phyloP scores from a whole-genome alignment of 1,140 invertebrate species.

The Campodea augens region DNA sequence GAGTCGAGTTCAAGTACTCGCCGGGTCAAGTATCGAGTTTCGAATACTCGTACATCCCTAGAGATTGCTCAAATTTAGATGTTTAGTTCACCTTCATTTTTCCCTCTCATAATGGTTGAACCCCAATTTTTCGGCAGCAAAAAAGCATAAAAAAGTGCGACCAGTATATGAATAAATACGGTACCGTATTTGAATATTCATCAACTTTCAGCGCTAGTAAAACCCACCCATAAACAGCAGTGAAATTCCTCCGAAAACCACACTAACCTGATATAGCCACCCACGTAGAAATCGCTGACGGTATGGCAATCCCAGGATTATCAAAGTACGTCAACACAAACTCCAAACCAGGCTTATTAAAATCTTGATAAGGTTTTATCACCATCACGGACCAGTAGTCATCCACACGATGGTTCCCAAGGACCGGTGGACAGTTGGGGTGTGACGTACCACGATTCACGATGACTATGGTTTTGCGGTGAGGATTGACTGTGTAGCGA shows the following conservation, averaged over 20 bases:
- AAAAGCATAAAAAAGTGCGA: too few species aligned
- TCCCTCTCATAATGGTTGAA: too few species aligned
- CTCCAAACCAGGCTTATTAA: constrained; percentile 46
- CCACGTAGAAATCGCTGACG: constrained; percentile 40
- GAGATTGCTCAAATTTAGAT: too few species aligned
- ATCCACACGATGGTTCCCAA: constrained; percentile 38
- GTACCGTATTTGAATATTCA: too few species aligned
- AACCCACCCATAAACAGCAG: too few species aligned
- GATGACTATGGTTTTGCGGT: constrained; percentile 34
- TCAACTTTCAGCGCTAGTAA: too few species aligned
- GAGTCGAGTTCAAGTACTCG: too few species aligned
- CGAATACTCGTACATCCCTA: too few species aligned
- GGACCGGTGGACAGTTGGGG: constrained; percentile 32
- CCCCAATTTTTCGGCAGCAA: too few species aligned
- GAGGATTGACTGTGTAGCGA: constrained; percentile 38
- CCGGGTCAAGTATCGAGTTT: too few species aligned
- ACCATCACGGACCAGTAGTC: constrained; percentile 77
- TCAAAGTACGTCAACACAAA: constrained; percentile 74
- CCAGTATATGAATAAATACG: too few species aligned
- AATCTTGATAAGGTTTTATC: constrained; percentile 42
- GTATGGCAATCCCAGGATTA: constrained; percentile 55
- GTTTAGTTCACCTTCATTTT: too few species aligned
- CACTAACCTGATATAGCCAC: constrained; percentile 28
- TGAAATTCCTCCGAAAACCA: not conserved
- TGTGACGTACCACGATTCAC: constrained; percentile 39